Base-by-base conservation (phyloP, 2,888 invertebrate species). In the Micoletzkya japonica region DNA sequence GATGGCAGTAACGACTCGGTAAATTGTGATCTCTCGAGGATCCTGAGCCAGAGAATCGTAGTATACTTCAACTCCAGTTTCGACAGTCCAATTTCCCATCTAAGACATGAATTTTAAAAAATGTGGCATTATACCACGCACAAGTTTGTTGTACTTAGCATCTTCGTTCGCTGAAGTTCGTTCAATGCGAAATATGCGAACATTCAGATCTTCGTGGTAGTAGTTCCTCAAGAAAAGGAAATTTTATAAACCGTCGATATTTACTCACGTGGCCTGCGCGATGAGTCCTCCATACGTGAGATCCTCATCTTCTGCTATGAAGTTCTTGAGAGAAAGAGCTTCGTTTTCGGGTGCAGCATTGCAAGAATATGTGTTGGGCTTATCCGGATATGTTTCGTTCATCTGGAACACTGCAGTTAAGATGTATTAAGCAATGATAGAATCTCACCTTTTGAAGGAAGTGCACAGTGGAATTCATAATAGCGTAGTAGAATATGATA, bases 21-120 rank as follows among this genome's bases (percentile, higher is more conserved):
- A 85, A 26, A 79, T 77, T 32, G 75, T 77, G 32, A 85, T 61
- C 20, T 74, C 63, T 24, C 81, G 59, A 2, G 83, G 79, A 66
- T 82, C 76, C 7, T 81, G 77, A n/a, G 75, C 76, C 32, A 85
- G 64, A 14, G 76, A 73, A 34, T 75, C 79, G 70, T 85, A 84
- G 71, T 80, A 73, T 0, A 77, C 71, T 0, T 71, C 60, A 4
- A 85, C 70, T n/a, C 82, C 82, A 6, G 74, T 64, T 1, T 64
- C 39, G 1, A 78, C 72, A 4, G 77, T 84, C 85, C 85, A 85
- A 32, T 79, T 79, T 7, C 78, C 85, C 32, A 85, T 75, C 82
- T 84, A 57, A 59, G 76, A 24, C 17, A 37, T 28, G 14, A 3
- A 50, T 44, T 14, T 24, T 10, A 24, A 7, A 54, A 10, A 54